phyloP scores from a whole-genome alignment of 2,797 vertebrate genomes.

The Clarias laeviceps region DNA sequence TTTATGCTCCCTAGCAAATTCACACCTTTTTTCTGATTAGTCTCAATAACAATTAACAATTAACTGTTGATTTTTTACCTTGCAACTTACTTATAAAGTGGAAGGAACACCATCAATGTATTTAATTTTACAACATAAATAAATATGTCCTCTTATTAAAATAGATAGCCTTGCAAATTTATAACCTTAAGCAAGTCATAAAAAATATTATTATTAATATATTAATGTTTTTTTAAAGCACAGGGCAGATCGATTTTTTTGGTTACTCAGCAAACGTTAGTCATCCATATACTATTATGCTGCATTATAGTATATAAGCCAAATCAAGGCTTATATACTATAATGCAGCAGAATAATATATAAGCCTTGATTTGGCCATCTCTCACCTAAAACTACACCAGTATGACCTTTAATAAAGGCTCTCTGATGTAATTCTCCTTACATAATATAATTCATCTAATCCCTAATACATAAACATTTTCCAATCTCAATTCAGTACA shows the following conservation, averaged over 20 bases:
- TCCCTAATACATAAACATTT: slow-evolving; percentile 2
- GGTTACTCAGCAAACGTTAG: neutral
- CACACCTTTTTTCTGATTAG: no score
- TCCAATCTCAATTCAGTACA: neutral
- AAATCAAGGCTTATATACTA: no score
- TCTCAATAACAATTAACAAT: no score
- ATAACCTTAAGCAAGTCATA: neutral
- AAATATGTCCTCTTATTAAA: neutral
- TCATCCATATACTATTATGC: neutral
- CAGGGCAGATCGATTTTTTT: neutral
- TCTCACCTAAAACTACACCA: neutral
- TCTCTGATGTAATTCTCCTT: neutral
- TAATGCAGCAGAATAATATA: neutral
- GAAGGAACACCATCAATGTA: neutral
- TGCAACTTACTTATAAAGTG: neutral
- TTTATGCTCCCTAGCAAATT: no score
- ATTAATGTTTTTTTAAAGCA: neutral
- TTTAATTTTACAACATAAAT: neutral
- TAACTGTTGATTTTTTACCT: no score
- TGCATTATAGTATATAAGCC: no score
- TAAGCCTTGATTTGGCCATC: neutral
- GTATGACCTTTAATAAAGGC: neutral
- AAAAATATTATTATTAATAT: no score
- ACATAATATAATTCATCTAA: neutral
- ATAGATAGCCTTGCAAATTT: neutral